Percentiles rank a stretch among this genome's conserved stretches.
These are phyloP conservation scores for Syritta pipiens DNA, from an alignment of 2,888 invertebrate genomes.

Conservation along the genomic window DNA sequence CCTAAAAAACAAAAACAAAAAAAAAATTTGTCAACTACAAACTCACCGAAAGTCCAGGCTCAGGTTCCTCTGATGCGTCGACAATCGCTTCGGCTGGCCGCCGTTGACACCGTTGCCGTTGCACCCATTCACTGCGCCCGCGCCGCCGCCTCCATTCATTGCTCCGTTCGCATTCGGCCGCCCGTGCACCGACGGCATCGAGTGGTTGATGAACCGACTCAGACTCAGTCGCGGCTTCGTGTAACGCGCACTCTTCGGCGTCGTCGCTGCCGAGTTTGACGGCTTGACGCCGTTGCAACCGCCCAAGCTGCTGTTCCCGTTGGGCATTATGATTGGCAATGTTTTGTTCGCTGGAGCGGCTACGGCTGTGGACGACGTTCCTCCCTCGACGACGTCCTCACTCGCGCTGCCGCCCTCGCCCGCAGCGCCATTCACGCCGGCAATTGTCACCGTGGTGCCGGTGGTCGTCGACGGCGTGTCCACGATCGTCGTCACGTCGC, in stretches of 20 bases:
- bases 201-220: constrained; percentile 78
- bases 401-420: constrained; percentile 47
- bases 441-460: constrained; percentile 38
- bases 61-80: constrained; percentile 90
- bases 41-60: constrained; percentile 92
- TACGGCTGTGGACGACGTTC: neutral
- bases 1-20: neutral
- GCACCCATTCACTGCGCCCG: constrained; percentile 56
- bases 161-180: constrained; percentile 76
- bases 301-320: constrained; percentile 72
- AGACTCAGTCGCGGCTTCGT: constrained; percentile 78
- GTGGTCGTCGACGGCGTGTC: constrained; percentile 53
- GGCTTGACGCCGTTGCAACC: constrained; percentile 67
- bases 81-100: constrained; percentile 76
- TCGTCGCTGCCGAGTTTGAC: constrained; percentile 76
- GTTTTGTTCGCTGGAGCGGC: constrained; percentile 72
- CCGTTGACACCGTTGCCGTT: constrained; percentile 68
- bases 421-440: constrained; percentile 38
- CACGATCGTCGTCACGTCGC: constrained; percentile 70
- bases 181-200: constrained; percentile 79
- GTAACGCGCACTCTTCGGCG: constrained; percentile 77
- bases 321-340: constrained; percentile 75
- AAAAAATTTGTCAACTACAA: constrained; percentile 12
- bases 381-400: constrained; percentile 39
- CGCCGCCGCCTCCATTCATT: constrained; percentile 43